Conservation (phyloP, 2,888 invertebrate genomes). For the Cosmia trapezina region DNA sequence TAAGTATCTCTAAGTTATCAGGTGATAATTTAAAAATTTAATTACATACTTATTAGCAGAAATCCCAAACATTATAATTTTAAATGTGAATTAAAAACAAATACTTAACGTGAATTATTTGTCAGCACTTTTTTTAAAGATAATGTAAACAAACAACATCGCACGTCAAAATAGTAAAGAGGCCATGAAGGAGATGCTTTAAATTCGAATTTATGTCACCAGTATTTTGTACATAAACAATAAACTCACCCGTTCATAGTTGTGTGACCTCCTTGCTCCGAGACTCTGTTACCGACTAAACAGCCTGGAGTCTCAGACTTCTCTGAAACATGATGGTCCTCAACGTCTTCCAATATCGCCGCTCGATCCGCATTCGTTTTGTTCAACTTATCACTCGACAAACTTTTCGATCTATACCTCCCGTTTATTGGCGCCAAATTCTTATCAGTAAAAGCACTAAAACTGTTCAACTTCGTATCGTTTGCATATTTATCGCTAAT, state of each 20-base stretch:
- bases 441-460: slow-evolving; percentile 84
- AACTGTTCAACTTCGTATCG: slow-evolving; percentile 84
- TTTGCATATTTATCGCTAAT: slow-evolving; percentile 83
- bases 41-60: no score
- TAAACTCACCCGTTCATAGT: slow-evolving; percentile 79
- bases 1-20: not conserved
- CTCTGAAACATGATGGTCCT: slow-evolving; percentile 82
- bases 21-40: not conserved
- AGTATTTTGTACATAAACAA: slow-evolving; percentile 22
- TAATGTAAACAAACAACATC: slow-evolving; percentile 36
- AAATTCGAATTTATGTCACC: slow-evolving; percentile 12
- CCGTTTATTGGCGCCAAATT: slow-evolving; percentile 81
- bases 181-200: slow-evolving; percentile 25
- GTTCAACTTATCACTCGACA: slow-evolving; percentile 89
- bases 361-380: slow-evolving; percentile 85
- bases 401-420: slow-evolving; percentile 86
- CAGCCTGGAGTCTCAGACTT: slow-evolving; percentile 87
- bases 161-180: slow-evolving; percentile 30
- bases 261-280: slow-evolving; percentile 76
- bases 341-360: slow-evolving; percentile 86
- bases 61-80: not conserved
- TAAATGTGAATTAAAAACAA: not conserved
- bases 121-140: not conserved
- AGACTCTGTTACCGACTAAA: slow-evolving; percentile 78
- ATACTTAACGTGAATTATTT: not conserved